Base-by-base conservation (phyloP, 2,888 invertebrate species). In the Apamea sordens region DNA sequence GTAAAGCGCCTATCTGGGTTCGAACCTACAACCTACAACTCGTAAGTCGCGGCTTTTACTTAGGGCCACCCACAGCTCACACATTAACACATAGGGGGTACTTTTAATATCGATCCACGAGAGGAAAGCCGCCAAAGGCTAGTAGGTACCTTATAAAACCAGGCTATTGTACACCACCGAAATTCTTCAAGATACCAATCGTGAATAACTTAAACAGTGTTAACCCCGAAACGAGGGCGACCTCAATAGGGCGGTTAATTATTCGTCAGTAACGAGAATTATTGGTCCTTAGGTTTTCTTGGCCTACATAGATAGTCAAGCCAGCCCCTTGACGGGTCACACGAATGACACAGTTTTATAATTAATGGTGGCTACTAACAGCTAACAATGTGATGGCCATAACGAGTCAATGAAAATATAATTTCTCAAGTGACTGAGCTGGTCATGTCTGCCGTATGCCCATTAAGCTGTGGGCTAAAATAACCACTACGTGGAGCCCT, bases 171-270 rank as follows among this genome's bases (percentile, higher is more conserved):
- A 68, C 11, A 63, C 72, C 56, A 59, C 53, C 21, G 13, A 86
- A 85, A 72, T 76, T 80, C 56, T 84, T 36, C 28, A 69, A 85
- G 80, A 84, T 76, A 63, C 24, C 32, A 21, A 79, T 76, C 73
- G 68, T 84, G 80, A 85, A 86, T 80, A 83, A 77, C n/a, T 80
- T 77, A 85, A 75, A 36, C 21, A 13, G 7, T n/a, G 73, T 64
- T 77, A 73, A 44, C 76, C 61, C 47, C 77, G n/a, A 79, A 83
- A 73, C 56, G n/a, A 75, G 70, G 65, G 41, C 76, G 83, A 73
- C 84, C 89, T 53, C 21, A 88, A 86, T 82, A 77, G 41, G 71
- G 64, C 74, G 56, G 67, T 88, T 89, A 87, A 87, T 86, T 86
- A 87, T 84, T 82, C 79, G 63, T 82, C 36, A 41, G 68, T 86